Evolutionary conservation across 2,888 invertebrate species (phyloP).

Genomic region (Melikaiella ostensackeni): DNA sequence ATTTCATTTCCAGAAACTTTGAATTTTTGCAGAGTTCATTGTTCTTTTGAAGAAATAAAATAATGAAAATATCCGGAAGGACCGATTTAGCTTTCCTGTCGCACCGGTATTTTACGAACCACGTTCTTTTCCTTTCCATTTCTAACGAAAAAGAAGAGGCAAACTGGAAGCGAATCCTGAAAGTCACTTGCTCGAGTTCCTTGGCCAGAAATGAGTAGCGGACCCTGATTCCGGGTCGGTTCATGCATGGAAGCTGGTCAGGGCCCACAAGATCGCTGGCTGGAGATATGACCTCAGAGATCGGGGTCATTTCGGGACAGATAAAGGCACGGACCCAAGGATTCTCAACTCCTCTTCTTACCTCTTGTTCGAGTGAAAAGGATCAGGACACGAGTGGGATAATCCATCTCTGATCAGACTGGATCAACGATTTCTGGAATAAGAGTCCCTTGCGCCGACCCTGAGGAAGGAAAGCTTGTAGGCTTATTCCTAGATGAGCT

Average conservation of each 20-base stretch:
- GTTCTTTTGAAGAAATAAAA: neutral
- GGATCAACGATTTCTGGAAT: too few species aligned
- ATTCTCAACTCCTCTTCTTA: conserved; percentile 12
- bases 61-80: conserved; percentile 14
- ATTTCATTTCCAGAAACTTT: neutral
- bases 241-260: conserved; percentile 31
- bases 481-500: too few species aligned
- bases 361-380: conserved; percentile 17
- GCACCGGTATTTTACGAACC: neutral
- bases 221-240: conserved; percentile 36
- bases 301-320: conserved; percentile 53
- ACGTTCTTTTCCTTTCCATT: neutral
- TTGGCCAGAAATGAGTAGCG: conserved; percentile 19
- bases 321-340: conserved; percentile 13
- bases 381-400: neutral
- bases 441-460: too few species aligned
- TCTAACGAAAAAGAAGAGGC: conserved; percentile 11
- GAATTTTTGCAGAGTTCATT: conserved; percentile 2
- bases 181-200: conserved; percentile 23
- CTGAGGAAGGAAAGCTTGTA: too few species aligned
- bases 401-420: too few species aligned
- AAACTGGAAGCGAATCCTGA: conserved; percentile 21
- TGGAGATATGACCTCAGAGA: conserved; percentile 46
- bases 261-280: conserved; percentile 30
- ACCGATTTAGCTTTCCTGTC: conserved; percentile 12